phyloP scores from a whole-genome alignment of 2,797 vertebrate genomes.

The Corythornis leucogaster region DNA sequence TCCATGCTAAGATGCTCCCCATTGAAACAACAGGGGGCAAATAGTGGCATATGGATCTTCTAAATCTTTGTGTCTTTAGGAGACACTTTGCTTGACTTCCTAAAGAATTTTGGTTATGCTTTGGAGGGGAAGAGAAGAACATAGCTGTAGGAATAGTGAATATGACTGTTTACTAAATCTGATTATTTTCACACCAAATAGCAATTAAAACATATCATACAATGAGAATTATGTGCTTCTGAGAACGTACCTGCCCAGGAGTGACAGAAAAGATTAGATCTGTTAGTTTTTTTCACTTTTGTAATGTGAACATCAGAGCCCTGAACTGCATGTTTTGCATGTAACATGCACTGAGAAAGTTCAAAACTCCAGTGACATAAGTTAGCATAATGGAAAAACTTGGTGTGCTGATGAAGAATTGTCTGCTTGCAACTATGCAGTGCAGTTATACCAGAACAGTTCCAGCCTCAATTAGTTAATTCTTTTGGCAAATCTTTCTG shows the following conservation, averaged over 20 bases:
- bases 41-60: background rate
- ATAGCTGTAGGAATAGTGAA: conserved; percentile 1
- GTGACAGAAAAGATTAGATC: background rate
- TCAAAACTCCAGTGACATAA: background rate
- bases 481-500: background rate
- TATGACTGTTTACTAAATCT: background rate
- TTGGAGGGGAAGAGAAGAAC: background rate
- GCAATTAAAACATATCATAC: background rate
- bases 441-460: background rate
- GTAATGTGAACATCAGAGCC: background rate
- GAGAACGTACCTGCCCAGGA: background rate
- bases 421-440: background rate
- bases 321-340: background rate
- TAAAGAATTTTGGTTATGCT: background rate
- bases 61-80: background rate
- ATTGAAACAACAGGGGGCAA: background rate
- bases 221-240: background rate
- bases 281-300: background rate
- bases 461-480: background rate
- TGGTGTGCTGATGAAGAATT: background rate
- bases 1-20: background rate
- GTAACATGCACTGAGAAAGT: background rate
- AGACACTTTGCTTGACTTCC: background rate
- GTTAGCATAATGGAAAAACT: background rate
- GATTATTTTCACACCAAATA: background rate